Percentiles rank a stretch among this genome's conserved stretches.
Evolutionary conservation across 2,888 invertebrate genomes (phyloP).

Genomic region (Plutella xylostella): DNA sequence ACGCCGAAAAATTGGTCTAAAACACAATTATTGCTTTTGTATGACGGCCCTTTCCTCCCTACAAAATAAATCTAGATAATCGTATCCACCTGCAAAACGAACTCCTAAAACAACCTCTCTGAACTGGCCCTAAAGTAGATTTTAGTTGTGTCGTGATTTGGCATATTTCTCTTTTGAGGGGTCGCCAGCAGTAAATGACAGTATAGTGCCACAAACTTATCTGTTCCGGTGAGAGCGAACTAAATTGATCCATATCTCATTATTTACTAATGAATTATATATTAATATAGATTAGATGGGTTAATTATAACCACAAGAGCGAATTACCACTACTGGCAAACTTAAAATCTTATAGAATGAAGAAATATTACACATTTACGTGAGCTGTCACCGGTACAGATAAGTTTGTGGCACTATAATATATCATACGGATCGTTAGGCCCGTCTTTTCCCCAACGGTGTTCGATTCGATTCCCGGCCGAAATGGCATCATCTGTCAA

Average conservation of each 20-base stretch:
- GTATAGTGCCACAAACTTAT: too few relatives aligned
- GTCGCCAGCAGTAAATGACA: slow-evolving; percentile 38
- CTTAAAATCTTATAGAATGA: too few relatives aligned
- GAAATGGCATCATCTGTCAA: slow-evolving; percentile 70
- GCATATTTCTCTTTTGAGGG: slow-evolving; percentile 3
- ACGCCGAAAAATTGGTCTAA: slow-evolving; percentile 37
- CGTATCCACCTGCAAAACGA: background rate
- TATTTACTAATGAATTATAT: too few relatives aligned
- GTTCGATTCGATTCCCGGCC: slow-evolving; percentile 61
- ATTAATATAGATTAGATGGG: too few relatives aligned
- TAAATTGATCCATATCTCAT: too few relatives aligned
- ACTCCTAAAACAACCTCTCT: too few relatives aligned
- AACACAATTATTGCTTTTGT: slow-evolving; percentile 45
- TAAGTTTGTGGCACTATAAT: too few relatives aligned
- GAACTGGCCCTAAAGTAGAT: slow-evolving; percentile 16
- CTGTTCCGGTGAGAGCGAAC: too few relatives aligned
- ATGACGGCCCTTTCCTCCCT: slow-evolving; percentile 30
- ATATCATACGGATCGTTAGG: slow-evolving; percentile 69
- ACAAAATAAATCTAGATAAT: slow-evolving; percentile 19
- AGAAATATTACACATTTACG: too few relatives aligned
- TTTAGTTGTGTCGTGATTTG: slow-evolving; percentile 10
- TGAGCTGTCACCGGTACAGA: too few relatives aligned
- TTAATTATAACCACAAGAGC: too few relatives aligned
- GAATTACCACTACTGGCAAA: too few relatives aligned
- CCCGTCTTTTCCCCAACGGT: slow-evolving; percentile 47